Percentiles rank a stretch among this genome's conserved stretches.
phyloP scores from a whole-genome alignment of 2,888 invertebrate genomes.

The Silvanus unidentatus region DNA sequence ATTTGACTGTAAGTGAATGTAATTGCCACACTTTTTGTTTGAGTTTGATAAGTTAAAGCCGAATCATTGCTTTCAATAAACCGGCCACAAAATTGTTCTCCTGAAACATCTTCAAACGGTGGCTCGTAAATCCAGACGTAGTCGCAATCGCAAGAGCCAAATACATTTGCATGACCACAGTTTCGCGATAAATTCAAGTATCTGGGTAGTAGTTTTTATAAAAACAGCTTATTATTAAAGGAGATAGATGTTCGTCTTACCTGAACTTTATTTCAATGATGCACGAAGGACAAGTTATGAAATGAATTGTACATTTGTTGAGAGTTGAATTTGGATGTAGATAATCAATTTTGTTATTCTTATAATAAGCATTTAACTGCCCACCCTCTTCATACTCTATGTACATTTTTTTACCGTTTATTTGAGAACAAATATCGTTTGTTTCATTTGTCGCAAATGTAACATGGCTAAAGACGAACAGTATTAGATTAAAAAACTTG shows the following conservation, averaged over 20 bases:
- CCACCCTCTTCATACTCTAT: neutral
- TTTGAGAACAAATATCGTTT: neutral
- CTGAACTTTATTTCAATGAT: constrained; percentile 53
- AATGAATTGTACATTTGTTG: constrained; percentile 53
- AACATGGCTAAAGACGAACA: too few species aligned
- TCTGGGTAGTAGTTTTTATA: constrained; percentile 19
- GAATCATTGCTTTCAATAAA: constrained; percentile 31
- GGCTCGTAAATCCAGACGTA: constrained; percentile 62
- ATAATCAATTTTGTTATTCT: too few species aligned
- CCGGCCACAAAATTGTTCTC: constrained; percentile 56
- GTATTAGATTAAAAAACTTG: too few species aligned
- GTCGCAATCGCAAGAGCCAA: constrained; percentile 50
- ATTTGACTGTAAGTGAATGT: constrained; percentile 54
- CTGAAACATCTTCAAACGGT: constrained; percentile 56
- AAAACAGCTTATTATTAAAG: too few species aligned
- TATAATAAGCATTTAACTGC: neutral
- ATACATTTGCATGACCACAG: constrained; percentile 33
- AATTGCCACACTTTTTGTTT: constrained; percentile 55
- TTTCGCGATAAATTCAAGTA: constrained; percentile 38
- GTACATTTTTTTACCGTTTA: neutral
- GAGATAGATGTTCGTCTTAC: constrained; percentile 32
- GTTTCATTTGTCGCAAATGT: too few species aligned
- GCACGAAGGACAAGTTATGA: constrained; percentile 66
- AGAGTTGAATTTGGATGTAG: too few species aligned
- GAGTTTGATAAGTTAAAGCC: constrained; percentile 51